Base-by-base conservation (phyloP, 2,888 invertebrate genomes). In the Megaustenia siamemsis region DNA sequence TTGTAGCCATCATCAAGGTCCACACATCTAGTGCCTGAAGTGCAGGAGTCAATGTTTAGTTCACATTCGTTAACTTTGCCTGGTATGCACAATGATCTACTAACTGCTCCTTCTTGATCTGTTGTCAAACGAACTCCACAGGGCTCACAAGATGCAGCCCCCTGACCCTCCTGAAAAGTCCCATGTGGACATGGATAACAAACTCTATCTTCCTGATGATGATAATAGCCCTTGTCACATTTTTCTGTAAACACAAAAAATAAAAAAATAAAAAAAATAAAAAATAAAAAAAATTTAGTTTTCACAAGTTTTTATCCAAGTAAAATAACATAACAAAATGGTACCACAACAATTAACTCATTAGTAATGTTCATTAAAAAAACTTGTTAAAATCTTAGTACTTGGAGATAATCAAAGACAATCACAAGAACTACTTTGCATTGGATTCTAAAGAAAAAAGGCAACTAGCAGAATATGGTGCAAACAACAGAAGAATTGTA, bases 101-200 rank as follows among this genome's bases (percentile, higher is more conserved):
- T 84, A 28, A 81, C 81, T 10, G 89, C 83, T 10, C 91, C 92
- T 32, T 86, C 71, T 28, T 73, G 56, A 1, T 82, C 40, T 21
- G 91, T 91, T 21, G 90, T 91, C 60, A 87, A 84, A 15, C 90
- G 89, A 38, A 78, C 84, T 18, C 88, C 88, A 86, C 92, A 92
- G 10, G 88, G 87, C 28, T 87, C 83, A 86, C 92, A 92, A 32
- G 60, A 71, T 6, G 86, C 82, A 71, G 87, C 84, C 12, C 90
- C 91, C 32, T 79, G 75, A 15, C 53, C 18, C 1, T 88, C 87
- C 82, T 92, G 90, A 88, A 89, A 92, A 35, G 88, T 90, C 12
- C 90, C 91, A 21, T 84, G 49, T 0, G 89, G 90, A 85, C 92
- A 92, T 21, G 85, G 86, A 32, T 86, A 73, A 85, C 92, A 92